Conservation (phyloP, 1,140 invertebrate species). For the Venustaconcha ellipsiformis region DNA sequence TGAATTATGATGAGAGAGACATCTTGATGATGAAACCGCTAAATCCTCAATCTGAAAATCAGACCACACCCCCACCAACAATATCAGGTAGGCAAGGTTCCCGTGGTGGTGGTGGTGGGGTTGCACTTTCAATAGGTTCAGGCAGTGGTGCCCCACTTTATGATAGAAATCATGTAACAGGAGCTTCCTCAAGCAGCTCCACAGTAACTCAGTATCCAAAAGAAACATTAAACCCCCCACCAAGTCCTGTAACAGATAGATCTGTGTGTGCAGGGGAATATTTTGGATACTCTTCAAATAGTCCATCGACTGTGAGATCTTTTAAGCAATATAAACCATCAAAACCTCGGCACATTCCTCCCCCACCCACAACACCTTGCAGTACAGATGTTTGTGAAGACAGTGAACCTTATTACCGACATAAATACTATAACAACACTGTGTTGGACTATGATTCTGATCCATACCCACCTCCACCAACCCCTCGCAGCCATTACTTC, state of each 20-base stretch:
- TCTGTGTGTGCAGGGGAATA: constrained; percentile 64
- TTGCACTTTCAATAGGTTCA: constrained; percentile 47
- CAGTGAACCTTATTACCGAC: constrained; percentile 64
- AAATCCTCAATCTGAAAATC: constrained; percentile 1
- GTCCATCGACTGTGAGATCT: constrained; percentile 63
- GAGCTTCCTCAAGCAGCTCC: constrained; percentile 81
- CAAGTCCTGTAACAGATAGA: constrained; percentile 82
- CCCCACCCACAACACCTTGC: constrained; percentile 93
- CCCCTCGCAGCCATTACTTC: constrained; percentile 75
- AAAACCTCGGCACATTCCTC: constrained; percentile 79
- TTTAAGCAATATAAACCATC: constrained; percentile 76
- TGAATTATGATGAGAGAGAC: constrained; percentile 28
- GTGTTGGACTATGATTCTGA: constrained; percentile 73
- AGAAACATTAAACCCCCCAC: constrained; percentile 89
- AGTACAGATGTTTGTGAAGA: constrained; percentile 94
- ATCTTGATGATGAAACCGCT: constrained; percentile 49
- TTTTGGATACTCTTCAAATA: constrained; percentile 58
- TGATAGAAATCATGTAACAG: constrained; percentile 84
- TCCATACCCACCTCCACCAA: constrained; percentile 86
- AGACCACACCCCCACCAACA: no score
- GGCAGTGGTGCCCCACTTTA: constrained; percentile 68
- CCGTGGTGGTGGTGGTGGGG: no score
- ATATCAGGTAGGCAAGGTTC: no score
- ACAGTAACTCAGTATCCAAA: constrained; percentile 77
- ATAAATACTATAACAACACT: constrained; percentile 55